Evolutionary conservation across 2,888 invertebrate species (phyloP), one percentile per base, ranked within the genome.

Genomic region (Timema podura): DNA sequence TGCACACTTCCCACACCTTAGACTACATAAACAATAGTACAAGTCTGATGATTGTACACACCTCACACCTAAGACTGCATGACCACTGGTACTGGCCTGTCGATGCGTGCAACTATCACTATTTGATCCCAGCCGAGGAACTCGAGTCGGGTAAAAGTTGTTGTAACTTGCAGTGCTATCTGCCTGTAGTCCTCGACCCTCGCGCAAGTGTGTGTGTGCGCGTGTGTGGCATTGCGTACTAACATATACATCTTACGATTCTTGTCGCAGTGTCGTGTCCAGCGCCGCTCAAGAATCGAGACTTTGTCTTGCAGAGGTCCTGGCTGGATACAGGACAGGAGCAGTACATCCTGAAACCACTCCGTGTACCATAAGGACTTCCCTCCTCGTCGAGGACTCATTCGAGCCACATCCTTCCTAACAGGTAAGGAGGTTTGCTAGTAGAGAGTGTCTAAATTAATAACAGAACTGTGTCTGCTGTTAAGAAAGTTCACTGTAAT

Each of bases 261-360:
- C 2, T 69, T 51, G 65, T 78, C 79, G 51, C 82, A 94, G 94
- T 94, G 86, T 90, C 92, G 67, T 92, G 93, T 78, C 93, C 94
- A 57, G 87, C 93, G 45, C 94, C 95, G 2, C 85, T 95, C 79
- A 92, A 92, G 83, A 94, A 94, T 82, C 85, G 96, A 74, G 96
- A 96, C 83, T 96, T 96, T 83, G 92, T 96, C 67, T 86, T 95
- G 76, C 94, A 95, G 84, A 85, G 96, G 75, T 95, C 95, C 16
- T 96, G 96, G 96, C 84, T 95, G 75, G 95, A 95, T 81, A 89
- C 91, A 65, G 93, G 92, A 46, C 82, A 87, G 72, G 95, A 95
- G 82, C 93, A 93, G 84, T 86, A 92, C 82, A 92, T 96, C 79
- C 85, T 95, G 76, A 95, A 95, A 94, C 82, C 95, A 96, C 83